Percentiles rank a stretch among this genome's conserved stretches.
Conservation (phyloP, 2,888 invertebrate genomes). For the Drosophila mayaguana region DNA sequence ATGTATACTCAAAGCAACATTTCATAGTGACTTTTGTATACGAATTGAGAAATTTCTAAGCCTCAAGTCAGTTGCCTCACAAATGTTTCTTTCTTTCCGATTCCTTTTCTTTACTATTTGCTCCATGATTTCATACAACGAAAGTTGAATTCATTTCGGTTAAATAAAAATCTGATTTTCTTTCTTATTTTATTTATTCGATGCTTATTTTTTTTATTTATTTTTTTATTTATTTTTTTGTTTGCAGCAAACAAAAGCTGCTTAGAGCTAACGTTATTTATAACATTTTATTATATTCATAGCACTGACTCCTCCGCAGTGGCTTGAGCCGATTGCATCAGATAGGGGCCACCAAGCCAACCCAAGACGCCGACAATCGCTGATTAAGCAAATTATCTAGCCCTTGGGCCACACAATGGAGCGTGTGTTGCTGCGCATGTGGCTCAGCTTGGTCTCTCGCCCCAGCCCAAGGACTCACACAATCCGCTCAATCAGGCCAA, state of each 20-base stretch:
- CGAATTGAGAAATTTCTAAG: neutral
- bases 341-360: neutral
- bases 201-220: no score
- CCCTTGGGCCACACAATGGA: constrained; percentile 27
- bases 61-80: neutral
- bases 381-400: constrained; percentile 40
- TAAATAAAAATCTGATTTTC: constrained; percentile 5
- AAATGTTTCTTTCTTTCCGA: neutral
- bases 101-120: no score
- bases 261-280: constrained; percentile 10
- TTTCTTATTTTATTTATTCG: neutral
- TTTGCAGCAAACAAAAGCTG: constrained; percentile 1
- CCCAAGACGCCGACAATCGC: constrained; percentile 14
- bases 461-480: constrained; percentile 15
- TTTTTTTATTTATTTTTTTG: no score
- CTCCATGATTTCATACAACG: no score
- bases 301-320: neutral
- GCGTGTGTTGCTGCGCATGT: constrained; percentile 1
- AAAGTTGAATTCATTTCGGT: neutral
- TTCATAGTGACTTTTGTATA: no score
- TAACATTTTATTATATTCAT: constrained; percentile 13
- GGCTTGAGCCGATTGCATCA: constrained; percentile 12
- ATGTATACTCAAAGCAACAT: no score
- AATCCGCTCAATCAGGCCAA: constrained; percentile 65
- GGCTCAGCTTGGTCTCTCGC: constrained; percentile 5